These are phyloP conservation scores for Beris morrisii DNA, from an alignment of 2,888 invertebrate species.

Conservation along the genomic window DNA sequence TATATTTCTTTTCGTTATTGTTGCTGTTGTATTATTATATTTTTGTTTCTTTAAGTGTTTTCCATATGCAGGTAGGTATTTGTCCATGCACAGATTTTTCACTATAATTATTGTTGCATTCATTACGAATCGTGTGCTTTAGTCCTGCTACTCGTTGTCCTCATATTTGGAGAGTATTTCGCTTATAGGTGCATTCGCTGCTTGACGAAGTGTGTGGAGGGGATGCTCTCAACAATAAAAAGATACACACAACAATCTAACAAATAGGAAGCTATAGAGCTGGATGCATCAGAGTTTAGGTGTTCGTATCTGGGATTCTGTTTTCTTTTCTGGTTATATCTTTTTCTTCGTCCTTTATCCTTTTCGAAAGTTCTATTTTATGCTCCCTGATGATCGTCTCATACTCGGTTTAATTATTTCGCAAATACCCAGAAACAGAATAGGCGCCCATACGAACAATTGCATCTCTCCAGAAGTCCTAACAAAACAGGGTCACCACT, in stretches of 20 bases:
- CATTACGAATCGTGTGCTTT: conserved; percentile 19
- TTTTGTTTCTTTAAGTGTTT: conserved; percentile 1
- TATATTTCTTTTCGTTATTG: conserved; percentile 2
- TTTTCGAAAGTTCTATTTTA: no score
- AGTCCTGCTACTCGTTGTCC: conserved; percentile 25
- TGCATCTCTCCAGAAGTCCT: no score
- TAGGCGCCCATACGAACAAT: no score
- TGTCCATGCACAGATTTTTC: conserved; percentile 20
- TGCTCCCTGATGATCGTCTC: no score
- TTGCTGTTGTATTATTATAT: conserved; percentile 12
- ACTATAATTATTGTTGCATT: conserved; percentile 31
- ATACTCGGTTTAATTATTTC: no score
- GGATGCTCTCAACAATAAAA: neutral
- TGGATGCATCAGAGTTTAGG: neutral
- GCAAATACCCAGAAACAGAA: no score
- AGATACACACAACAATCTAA: neutral
- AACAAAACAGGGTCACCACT: no score
- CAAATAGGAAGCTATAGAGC: no score
- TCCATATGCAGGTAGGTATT: conserved; percentile 4
- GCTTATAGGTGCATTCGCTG: conserved; percentile 30
- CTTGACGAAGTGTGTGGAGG: neutral
- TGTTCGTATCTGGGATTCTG: neutral
- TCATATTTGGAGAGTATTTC: conserved; percentile 27
- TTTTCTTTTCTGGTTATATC: no score
- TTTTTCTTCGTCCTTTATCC: no score